Evolutionary conservation across 2,113 vertebrate genomes (phyloP), one percentile per base, ranked within the genome.

Genomic region (Thymallus thymallus): DNA sequence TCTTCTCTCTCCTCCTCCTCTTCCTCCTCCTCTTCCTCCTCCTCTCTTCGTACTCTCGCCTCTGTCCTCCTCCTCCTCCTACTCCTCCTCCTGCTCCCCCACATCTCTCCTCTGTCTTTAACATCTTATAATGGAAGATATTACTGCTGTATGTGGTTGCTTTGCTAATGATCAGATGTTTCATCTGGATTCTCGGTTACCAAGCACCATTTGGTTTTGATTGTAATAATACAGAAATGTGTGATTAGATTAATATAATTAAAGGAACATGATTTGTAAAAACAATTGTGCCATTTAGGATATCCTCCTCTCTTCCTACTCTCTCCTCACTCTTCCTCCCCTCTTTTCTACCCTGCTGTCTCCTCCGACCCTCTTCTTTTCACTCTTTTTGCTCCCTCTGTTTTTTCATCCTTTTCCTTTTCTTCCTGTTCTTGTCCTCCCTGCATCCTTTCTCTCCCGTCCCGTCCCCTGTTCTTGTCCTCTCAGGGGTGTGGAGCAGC

Each of bases 401-500:
- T 24, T 20, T 9, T 58, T 16, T 24, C 46, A 20, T 69, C 30
- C 48, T 68, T 72, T 55, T 16, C 74, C 32, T 70, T 60, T 46
- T 4, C 55, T 24, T 16, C 41, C 14, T 14, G 16, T 24, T n/a
- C n/a, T 16, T 55, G n/a, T 76, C 72, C 22, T 76, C 41, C 55
- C 6, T 62, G 20, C 9, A 1, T 12, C 63, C 26, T 26, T 60
- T 30, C 51, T 10, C 18, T 58, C 60, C 60, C 41, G 1, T 20
- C n/a, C 35, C 30, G 66, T 29, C 66, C 69, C 10, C 46, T 26
- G 68, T 58, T 30, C 74, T 78, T 68, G 68, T 80, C 80, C 71
- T 76, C 77, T 82, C 69, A 64, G 75, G 80, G 79, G 80, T 65
- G 78, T 66, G 72, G 48, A 23, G 79, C 67, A 82, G 73, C 87